Evolutionary conservation across 2,888 invertebrate genomes (phyloP), one percentile per base, ranked within the genome.

Genomic region (Drosophila engyochracea): DNA sequence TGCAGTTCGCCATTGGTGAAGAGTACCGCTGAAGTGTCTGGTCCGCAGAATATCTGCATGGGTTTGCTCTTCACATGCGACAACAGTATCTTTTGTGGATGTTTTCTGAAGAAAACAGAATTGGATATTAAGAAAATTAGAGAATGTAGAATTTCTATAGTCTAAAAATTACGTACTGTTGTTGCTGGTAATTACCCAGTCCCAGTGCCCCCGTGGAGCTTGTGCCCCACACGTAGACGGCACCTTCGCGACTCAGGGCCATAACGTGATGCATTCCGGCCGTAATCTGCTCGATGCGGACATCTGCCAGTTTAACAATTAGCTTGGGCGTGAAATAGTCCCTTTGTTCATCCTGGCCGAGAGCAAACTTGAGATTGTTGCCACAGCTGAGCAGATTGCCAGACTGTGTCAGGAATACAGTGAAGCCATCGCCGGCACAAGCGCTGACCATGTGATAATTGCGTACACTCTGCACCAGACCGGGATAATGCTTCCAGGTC

Each of bases 381-480:
- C 96, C 96, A 91, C 96, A 96, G 39, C 95, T 95, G 87, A 96
- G 94, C 1, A 96, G 93, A n/a, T 95, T 94, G 10, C 96, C 96
- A 64, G 95, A 94, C 83, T 95, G 95, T 66, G 95, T 95, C 64
- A 95, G 94, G 88, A 97, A 95, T 44, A 96, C 93, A 76, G 96
- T 96, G 92, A 96, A 96, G 6, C 94, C 94, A 76, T 95, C 94
- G 0, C 96, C 96, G 78, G 95, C 95, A 76, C 94, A 94, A 12
- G 95, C 94, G 67, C 95, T 95, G 77, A 47, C 92, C 69, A 96
- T 94, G 63, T 94, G 94, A 90, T 96, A 95, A 54, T 95, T 95
- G 73, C 95, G 94, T 22, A 96, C 93, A 31, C 94, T 94, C 79
- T 95, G 95, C 54, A 96, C 94, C 65, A 94, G 93, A 54, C 94